These are phyloP conservation scores for Aphelinus certus DNA, from an alignment of 1,140 invertebrate species.

Conservation along the genomic window DNA sequence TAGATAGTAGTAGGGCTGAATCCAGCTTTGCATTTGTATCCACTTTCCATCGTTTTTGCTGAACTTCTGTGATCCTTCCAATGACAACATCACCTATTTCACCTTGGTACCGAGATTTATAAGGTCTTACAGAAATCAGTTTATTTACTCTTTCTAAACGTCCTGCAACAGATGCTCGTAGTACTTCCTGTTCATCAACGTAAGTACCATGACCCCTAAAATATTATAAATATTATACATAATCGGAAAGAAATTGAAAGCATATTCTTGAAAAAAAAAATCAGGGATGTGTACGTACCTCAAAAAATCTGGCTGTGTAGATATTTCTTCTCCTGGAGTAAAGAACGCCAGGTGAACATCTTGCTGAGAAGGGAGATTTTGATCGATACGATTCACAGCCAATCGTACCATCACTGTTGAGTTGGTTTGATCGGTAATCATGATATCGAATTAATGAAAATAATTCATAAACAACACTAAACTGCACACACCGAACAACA, in stretches of 20 bases:
- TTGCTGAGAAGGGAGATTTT: constrained; percentile 67
- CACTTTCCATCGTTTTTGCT: constrained; percentile 94
- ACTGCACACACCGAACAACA: too few species aligned
- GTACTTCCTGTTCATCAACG: constrained; percentile 76
- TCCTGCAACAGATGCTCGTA: constrained; percentile 94
- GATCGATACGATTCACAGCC: constrained; percentile 63
- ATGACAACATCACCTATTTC: constrained; percentile 98
- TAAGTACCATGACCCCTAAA: constrained; percentile 97
- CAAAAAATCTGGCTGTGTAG: constrained; percentile 84
- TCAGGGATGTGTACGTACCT: constrained; percentile 67
- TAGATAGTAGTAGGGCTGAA: constrained; percentile 87
- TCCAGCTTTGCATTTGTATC: constrained; percentile 93
- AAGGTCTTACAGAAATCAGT: constrained; percentile 87
- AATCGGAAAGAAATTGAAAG: neutral
- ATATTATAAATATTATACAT: constrained; percentile 43
- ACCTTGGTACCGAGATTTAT: constrained; percentile 90
- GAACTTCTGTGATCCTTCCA: constrained; percentile 90
- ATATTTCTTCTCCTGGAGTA: constrained; percentile 88
- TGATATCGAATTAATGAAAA: neutral
- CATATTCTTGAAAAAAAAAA: neutral
- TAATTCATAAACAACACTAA: neutral
- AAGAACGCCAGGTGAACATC: constrained; percentile 74
- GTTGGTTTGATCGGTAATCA: neutral
- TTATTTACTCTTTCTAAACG: constrained; percentile 94
- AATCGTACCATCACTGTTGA: constrained; percentile 55